Evolutionary conservation across 2,888 invertebrate genomes (phyloP), one percentile per base, ranked within the genome.

Genomic region (Synergus japonicus): DNA sequence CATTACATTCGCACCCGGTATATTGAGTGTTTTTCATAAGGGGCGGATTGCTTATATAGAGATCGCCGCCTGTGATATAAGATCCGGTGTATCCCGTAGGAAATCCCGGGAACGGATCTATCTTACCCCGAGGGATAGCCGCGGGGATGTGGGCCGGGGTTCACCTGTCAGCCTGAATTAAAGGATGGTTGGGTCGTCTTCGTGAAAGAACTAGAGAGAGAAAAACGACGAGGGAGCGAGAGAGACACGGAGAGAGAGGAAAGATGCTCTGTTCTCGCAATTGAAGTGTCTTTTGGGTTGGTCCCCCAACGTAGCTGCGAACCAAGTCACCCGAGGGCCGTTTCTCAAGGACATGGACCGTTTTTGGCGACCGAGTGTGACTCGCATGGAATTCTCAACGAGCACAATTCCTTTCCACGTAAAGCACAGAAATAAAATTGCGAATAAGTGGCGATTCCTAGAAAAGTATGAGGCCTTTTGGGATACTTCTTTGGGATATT

Each of bases 91-190:
- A 92, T 92, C 92, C 91, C 91, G 92, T 91, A 92, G 92, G 92
- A 92, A 92, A 92, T 92, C 92, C 92, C 90, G 87, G 88, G 90
- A 91, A 91, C 91, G 91, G 92, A 92, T 92, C 90, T 91, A 91
- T 92, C 92, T 92, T 91, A 91, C 89, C 92, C 91, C 90, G 90
- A 91, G 92, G 92, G 92, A 91, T 91, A 88, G 87, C 88, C 85
- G 79, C 82, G 87, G 84, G 82, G 83, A 84, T 79, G 85, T 83
- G 87, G 82, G 91, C 87, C 89, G 91, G 86, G 88, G 87, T 89
- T 89, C 93, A 93, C 93, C 93, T 93, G 93, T 93, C 93, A 93
- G 92, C 90, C 92, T 91, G 93, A 93, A 93, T 93, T 93, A 93
- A 93, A 93, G 93, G 93, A 93, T 93, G 93, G 93, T 89, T 87